Evolutionary conservation across 2,888 invertebrate genomes (phyloP).

Genomic region (Hofmannophila pseudospretella): DNA sequence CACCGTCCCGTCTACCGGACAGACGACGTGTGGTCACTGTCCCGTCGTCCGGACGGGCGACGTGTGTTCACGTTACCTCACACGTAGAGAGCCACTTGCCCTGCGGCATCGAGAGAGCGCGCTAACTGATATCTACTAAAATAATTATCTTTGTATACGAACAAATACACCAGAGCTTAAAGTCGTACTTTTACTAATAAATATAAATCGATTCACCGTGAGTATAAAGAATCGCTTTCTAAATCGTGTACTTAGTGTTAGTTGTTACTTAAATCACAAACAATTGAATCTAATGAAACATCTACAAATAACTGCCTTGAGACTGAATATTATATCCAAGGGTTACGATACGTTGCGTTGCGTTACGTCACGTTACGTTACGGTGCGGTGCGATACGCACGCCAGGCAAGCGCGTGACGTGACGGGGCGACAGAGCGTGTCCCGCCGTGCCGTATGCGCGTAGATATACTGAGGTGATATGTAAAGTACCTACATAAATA

Average conservation of each 20-base stretch:
- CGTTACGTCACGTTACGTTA: no score
- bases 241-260: constrained; percentile 3
- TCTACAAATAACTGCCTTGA: constrained; percentile 38
- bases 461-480: constrained; percentile 67
- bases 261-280: not conserved
- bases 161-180: constrained; percentile 75
- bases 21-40: no score
- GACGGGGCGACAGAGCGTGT: not conserved
- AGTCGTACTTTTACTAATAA: constrained; percentile 45
- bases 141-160: constrained; percentile 71
- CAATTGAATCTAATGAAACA: not conserved
- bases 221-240: constrained; percentile 37
- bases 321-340: constrained; percentile 58
- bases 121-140: constrained; percentile 5
- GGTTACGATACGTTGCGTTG: constrained; percentile 35
- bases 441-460: not conserved
- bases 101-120: not conserved
- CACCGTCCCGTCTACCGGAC: no score
- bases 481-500: constrained; percentile 64
- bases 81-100: not conserved
- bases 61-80: no score
- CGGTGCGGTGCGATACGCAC: constrained; percentile 13
- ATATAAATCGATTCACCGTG: constrained; percentile 39
- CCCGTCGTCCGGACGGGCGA: no score
- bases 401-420: no score